Evolutionary conservation across 1,140 invertebrate genomes (phyloP).

Genomic region (Papilio polyxenes): DNA sequence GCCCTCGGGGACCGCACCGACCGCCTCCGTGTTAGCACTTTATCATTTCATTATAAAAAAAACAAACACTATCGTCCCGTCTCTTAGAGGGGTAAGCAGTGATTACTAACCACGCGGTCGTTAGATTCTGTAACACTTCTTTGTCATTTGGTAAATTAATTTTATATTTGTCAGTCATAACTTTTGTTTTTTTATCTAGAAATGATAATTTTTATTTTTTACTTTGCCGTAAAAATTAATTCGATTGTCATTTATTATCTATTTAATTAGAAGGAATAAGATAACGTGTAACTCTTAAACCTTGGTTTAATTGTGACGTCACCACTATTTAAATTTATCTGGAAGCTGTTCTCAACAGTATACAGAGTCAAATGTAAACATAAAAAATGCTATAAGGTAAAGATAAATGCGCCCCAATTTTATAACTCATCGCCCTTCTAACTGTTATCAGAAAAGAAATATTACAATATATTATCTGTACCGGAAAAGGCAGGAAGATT

Average conservation of each 20-base stretch:
- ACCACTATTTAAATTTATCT: neutral
- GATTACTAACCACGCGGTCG: neutral
- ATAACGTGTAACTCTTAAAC: neutral
- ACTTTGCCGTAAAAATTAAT: too few relatives aligned
- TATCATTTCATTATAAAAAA: conserved; percentile 21
- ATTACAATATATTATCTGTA: conserved; percentile 33
- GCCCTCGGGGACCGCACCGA: conserved; percentile 41
- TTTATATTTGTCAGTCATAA: too few relatives aligned
- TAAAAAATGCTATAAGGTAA: neutral
- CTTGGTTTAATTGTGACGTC: neutral
- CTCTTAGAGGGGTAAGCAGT: neutral
- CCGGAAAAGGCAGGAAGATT: conserved; percentile 36
- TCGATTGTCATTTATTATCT: too few relatives aligned
- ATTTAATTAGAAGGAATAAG: too few relatives aligned
- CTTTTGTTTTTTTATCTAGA: too few relatives aligned
- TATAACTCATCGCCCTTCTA: neutral
- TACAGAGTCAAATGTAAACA: neutral
- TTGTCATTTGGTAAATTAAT: neutral
- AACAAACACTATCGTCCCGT: conserved; percentile 20
- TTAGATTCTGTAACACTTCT: neutral
- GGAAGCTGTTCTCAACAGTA: too few relatives aligned
- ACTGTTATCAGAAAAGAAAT: conserved; percentile 15
- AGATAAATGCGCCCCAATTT: neutral
- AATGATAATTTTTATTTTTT: neutral
- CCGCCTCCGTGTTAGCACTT: conserved; percentile 37